Percentiles rank a stretch among this genome's conserved stretches.
Conservation (phyloP, 37 sponge, comb jelly and placozoan genomes). For the Aplysina aerophoba region DNA sequence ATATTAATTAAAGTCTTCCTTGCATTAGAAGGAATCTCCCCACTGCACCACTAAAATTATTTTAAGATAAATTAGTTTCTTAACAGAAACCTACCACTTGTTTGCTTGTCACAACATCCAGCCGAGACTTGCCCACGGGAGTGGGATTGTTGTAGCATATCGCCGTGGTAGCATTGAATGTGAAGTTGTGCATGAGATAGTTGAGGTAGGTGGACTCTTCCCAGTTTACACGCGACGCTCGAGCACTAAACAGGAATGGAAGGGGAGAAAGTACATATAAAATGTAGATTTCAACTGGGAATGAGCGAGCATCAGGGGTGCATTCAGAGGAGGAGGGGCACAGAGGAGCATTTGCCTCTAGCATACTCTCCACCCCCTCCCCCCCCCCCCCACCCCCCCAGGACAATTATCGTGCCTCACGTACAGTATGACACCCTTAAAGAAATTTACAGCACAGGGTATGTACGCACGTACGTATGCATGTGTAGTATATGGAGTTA, state of each 20-base stretch:
- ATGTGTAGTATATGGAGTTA: too few species aligned
- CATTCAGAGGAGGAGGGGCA: too few species aligned
- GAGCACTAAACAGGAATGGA: neutral
- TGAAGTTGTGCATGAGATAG: slow-evolving; percentile 9
- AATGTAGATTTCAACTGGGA: neutral
- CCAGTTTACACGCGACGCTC: neutral
- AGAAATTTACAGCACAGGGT: slow-evolving; percentile 9
- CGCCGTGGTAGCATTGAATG: neutral
- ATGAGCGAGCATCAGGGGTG: neutral
- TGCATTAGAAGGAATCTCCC: too few species aligned
- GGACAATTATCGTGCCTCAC: too few species aligned
- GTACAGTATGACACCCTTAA: slow-evolving; percentile 29
- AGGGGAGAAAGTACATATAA: too few species aligned
- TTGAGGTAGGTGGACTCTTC: slow-evolving; percentile 27
- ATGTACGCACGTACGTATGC: too few species aligned
- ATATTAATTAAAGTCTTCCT: too few species aligned
- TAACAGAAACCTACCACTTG: neutral
- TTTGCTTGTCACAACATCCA: neutral
- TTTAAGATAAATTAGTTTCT: too few species aligned
- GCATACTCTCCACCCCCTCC: too few species aligned
- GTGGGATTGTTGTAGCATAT: neutral
- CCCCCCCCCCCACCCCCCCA: too few species aligned
- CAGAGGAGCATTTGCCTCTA: too few species aligned
- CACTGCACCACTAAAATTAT: too few species aligned
- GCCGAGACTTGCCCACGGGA: neutral